Evolutionary conservation across 2,797 vertebrate species (phyloP), one percentile per base, ranked within the genome.

Genomic region (Catharus ustulatus): DNA sequence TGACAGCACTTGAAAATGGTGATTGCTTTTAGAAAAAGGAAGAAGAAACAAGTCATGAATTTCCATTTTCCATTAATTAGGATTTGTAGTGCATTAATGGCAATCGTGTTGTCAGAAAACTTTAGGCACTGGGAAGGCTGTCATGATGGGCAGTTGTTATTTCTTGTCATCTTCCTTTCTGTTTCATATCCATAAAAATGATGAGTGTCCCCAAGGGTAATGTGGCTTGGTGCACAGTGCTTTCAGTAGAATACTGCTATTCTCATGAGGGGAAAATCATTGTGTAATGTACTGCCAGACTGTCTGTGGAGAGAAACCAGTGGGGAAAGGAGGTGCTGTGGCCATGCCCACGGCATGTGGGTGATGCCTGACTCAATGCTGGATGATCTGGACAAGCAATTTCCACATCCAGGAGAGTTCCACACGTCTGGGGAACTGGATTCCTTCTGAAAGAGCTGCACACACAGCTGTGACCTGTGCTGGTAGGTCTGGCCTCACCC

Each of bases 1-100:
- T 94, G 90, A 95, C 93, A 95, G 36, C 62, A 23, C 29, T 90
- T 82, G 68, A 78, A 94, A 90, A 89, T 49, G 29, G 80, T 90
- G 72, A 52, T 66, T 87, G 59, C 62, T 87, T 77, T 87, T 71
- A 77, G 58, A 81, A 45, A 64, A 87, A 55, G 52, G 20, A 88
- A 81, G 74, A 80, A 72, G 73, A 87, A 94, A 68, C 22, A 64
- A 91, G 34, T 16, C 75, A 38, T 61, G 63, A 43, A 58, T 94
- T 87, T 96, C 69, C 32, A 72, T 32, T 21, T 54, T 21, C 52
- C 74, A 58, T 79, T 89, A 93, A 95, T 94, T 90, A 93, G 91
- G 48, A 84, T 90, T 85, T 89, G 74, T 76, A 87, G 76, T 80
- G 23, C 80, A 73, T 94, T 90, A 86, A 91, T 87, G 73, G 88